Conservation (phyloP, 2,888 invertebrate species). For the Calameuta pallipes region DNA sequence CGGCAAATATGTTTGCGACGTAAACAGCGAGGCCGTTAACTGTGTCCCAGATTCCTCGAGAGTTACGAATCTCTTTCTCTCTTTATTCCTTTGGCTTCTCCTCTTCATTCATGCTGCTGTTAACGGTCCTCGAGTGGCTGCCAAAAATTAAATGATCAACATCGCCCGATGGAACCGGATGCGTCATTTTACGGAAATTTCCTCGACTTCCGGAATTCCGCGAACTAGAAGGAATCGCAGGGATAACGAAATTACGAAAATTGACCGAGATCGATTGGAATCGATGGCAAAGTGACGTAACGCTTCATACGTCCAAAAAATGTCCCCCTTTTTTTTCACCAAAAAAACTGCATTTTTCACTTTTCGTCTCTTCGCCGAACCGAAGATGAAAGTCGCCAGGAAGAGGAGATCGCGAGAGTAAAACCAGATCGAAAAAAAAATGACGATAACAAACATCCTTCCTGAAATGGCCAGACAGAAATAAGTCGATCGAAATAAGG, state of each 20-base stretch:
- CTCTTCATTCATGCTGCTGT: not conserved
- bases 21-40: not conserved
- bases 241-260: not conserved
- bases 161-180: not conserved
- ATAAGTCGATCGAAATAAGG: not conserved
- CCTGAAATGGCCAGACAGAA: not conserved
- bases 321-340: not conserved
- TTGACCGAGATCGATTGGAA: no score
- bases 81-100: not conserved
- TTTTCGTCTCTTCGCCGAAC: not conserved
- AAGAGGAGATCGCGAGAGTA: not conserved
- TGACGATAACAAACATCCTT: not conserved
- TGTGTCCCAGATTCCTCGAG: not conserved
- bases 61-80: not conserved
- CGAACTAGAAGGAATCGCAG: not conserved
- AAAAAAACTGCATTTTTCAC: not conserved
- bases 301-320: not conserved
- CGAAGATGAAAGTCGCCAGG: not conserved
- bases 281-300: not conserved
- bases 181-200: not conserved
- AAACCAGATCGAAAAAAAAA: not conserved
- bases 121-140: not conserved
- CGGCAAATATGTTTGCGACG: not conserved
- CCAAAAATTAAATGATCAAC: not conserved
- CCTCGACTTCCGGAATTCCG: not conserved